Evolutionary conservation across 2,113 vertebrate species (phyloP).

Genomic region (Sturnus vulgaris): DNA sequence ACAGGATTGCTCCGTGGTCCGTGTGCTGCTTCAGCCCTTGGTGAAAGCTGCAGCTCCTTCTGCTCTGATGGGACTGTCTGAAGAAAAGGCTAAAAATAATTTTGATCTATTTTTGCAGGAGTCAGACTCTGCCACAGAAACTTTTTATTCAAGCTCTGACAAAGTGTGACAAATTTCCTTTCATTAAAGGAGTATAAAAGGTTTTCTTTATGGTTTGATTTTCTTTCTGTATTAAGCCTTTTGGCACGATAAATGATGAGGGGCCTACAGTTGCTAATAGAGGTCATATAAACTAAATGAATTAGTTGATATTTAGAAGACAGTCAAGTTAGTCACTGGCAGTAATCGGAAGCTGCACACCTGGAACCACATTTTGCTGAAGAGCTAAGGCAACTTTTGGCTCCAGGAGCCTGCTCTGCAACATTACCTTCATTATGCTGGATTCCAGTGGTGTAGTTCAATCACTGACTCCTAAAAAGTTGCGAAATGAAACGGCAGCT

Average conservation of each 20-base stretch:
- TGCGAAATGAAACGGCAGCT: not conserved
- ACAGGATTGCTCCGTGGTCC: rapidly evolving
- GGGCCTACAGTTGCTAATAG: not conserved
- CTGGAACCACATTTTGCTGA: not conserved
- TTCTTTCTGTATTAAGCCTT: not conserved
- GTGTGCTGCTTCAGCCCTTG: not conserved
- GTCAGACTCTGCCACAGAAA: not conserved
- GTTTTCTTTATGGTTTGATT: not conserved
- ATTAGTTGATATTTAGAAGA: constrained; percentile 9
- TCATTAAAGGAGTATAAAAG: not conserved
- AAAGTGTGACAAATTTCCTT: not conserved
- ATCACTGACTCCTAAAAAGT: not conserved
- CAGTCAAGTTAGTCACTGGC: not conserved
- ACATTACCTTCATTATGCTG: not conserved
- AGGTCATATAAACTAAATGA: not conserved
- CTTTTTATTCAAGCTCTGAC: not conserved
- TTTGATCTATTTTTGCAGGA: not conserved
- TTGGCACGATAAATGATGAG: not conserved
- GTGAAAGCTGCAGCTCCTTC: not conserved
- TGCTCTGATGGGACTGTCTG: not conserved
- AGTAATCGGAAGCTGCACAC: not conserved
- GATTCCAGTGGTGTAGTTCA: not conserved
- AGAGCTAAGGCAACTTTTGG: not conserved
- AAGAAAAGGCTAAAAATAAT: not conserved
- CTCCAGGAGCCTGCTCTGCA: not conserved